These are phyloP conservation scores for Botia almorhae DNA, from an alignment of 2,797 vertebrate species.

Conservation along the genomic window DNA sequence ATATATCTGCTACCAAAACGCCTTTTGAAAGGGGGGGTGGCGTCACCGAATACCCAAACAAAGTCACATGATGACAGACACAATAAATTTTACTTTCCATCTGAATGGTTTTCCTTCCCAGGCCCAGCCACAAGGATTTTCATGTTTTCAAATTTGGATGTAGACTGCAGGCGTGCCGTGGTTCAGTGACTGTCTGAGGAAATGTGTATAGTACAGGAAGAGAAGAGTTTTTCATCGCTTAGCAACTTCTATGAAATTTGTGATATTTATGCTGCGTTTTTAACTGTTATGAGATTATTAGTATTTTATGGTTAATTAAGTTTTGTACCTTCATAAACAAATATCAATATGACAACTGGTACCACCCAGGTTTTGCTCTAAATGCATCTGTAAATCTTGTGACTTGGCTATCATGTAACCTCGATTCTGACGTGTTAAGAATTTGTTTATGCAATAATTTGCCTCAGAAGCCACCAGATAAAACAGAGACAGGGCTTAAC, in stretches of 20 bases:
- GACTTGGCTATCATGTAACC: neutral
- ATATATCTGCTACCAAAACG: slow-evolving; percentile 30
- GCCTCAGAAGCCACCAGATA: neutral
- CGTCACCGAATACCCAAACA: slow-evolving; percentile 9
- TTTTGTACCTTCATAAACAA: neutral
- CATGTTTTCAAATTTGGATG: neutral
- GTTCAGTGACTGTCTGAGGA: slow-evolving; percentile 9
- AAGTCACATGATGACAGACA: slow-evolving; percentile 36
- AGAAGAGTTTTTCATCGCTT: neutral
- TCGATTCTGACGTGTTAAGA: neutral
- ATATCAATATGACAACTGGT: neutral
- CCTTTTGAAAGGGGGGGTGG: slow-evolving; percentile 21
- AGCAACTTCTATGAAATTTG: neutral
- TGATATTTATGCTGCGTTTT: neutral
- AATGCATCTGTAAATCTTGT: neutral
- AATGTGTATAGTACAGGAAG: neutral
- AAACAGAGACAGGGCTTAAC: neutral
- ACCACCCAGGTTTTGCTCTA: too few relatives aligned
- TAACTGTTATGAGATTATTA: neutral
- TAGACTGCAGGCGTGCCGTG: neutral
- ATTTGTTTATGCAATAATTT: neutral
- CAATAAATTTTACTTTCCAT: slow-evolving; percentile 21
- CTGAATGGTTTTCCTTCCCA: neutral
- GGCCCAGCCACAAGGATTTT: slow-evolving; percentile 12
- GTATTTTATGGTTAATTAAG: neutral